Evolutionary conservation across 2,888 invertebrate species (phyloP).

Genomic region (Stenotaenia linearis): DNA sequence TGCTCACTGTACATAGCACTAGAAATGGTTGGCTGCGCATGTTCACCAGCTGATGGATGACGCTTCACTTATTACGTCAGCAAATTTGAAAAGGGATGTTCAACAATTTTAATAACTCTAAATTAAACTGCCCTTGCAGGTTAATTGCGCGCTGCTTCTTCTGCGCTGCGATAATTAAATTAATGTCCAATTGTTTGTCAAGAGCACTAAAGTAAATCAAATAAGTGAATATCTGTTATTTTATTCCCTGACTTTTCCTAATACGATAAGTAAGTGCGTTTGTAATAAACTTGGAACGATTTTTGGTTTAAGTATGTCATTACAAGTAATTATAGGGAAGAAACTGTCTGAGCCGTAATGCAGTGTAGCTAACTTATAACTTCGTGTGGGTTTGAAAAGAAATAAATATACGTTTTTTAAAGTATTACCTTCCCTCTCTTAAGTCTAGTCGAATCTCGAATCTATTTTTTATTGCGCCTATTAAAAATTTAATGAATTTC

Average conservation of each 20-base stretch:
- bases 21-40: constrained; percentile 11
- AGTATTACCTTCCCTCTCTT: too few species aligned
- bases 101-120: not conserved
- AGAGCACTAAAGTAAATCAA: too few species aligned
- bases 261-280: too few species aligned
- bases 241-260: too few species aligned
- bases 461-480: too few species aligned
- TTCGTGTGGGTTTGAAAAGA: not conserved
- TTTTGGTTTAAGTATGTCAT: not conserved
- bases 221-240: too few species aligned
- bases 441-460: too few species aligned
- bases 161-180: not conserved
- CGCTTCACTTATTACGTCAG: constrained; percentile 5
- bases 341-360: not conserved
- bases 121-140: not conserved
- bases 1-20: constrained; percentile 16
- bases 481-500: too few species aligned
- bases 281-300: too few species aligned
- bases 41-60: constrained; percentile 26
- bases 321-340: not conserved
- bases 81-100: not conserved
- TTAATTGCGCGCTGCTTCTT: not conserved
- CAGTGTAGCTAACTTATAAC: not conserved
- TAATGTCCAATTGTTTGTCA: not conserved
- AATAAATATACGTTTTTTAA: not conserved